Conservation (phyloP, 2,113 vertebrate genomes). For the Ictidomys tridecemlineatus region DNA sequence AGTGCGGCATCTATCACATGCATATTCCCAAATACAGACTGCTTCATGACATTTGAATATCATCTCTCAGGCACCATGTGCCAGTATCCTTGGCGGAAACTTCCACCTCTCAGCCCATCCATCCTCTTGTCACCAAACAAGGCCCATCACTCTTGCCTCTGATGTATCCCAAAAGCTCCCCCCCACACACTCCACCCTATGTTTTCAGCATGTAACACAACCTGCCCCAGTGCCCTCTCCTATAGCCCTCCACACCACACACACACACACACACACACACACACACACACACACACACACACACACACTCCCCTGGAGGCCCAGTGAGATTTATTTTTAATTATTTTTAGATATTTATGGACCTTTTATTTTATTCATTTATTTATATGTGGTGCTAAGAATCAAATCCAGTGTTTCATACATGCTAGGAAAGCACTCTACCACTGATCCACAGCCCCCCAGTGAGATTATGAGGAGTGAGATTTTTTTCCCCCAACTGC, state of each 20-base stretch:
- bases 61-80: fast-evolving
- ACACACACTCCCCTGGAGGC: not conserved
- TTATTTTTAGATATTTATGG: too few relatives aligned
- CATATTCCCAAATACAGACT: not conserved
- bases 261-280: not conserved
- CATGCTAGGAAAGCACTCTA: too few relatives aligned
- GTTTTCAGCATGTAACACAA: not conserved
- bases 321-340: not conserved
- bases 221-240: not conserved
- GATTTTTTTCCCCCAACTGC: too few relatives aligned
- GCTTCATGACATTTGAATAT: too few relatives aligned
- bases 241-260: not conserved
- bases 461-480: too few relatives aligned
- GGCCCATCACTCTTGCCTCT: not conserved
- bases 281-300: not conserved
- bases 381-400: too few relatives aligned
- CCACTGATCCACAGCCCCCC: too few relatives aligned
- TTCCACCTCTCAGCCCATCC: not conserved
- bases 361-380: too few relatives aligned
- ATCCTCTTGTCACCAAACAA: not conserved
- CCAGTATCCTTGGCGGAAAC: not conserved
- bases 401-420: too few relatives aligned
- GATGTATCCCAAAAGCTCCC: not conserved
- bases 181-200: not conserved
- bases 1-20: fast-evolving